Conservation (phyloP, 2,113 vertebrate species). For the Paramisgurnus dabryanus region DNA sequence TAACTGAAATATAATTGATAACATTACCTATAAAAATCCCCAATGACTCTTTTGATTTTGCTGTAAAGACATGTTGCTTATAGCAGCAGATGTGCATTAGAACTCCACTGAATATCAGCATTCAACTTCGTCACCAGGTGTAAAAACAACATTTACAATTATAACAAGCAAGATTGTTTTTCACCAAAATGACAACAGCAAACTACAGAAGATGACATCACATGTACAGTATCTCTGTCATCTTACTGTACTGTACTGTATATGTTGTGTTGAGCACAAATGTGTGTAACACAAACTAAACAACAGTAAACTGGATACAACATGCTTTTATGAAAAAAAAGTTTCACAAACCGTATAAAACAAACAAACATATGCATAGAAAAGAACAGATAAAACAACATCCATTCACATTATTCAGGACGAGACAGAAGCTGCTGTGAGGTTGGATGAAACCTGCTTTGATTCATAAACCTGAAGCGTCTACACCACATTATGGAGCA, state of each 20-base stretch:
- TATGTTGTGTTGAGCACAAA: not conserved
- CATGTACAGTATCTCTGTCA: no score
- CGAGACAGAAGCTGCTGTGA: constrained; percentile 65
- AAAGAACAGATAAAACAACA: constrained; percentile 66
- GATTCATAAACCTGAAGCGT: not conserved
- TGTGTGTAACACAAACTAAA: constrained; percentile 42
- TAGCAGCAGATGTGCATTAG: no score
- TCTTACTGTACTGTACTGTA: not conserved
- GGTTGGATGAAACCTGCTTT: constrained; percentile 63
- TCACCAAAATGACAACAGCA: no score
- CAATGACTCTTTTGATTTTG: no score
- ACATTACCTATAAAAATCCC: not conserved
- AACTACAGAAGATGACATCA: no score
- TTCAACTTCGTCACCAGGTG: no score
- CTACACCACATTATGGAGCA: not conserved
- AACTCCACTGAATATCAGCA: no score
- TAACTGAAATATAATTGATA: not conserved
- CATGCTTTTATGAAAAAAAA: constrained; percentile 80
- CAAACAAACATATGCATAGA: constrained; percentile 68
- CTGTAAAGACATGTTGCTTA: no score
- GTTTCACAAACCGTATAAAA: constrained; percentile 75
- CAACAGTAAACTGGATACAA: constrained; percentile 66
- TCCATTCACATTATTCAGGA: constrained; percentile 59
- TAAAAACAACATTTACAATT: no score
- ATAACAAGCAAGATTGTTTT: no score